Evolutionary conservation across 2,888 invertebrate genomes (phyloP), one percentile per base, ranked within the genome.

Genomic region (Campoplex capitator): DNA sequence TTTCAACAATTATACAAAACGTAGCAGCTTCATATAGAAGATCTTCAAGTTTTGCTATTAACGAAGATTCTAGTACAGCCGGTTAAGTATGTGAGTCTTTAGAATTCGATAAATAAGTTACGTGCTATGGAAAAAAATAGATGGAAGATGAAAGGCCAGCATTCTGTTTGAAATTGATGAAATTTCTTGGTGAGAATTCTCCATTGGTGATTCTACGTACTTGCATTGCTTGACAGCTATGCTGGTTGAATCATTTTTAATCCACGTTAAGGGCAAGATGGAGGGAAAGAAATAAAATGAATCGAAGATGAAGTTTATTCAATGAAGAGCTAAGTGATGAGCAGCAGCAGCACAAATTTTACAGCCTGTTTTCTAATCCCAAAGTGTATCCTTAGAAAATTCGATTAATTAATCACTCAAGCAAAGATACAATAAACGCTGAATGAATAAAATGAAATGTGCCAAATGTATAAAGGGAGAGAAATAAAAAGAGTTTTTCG

Each of bases 401-500:
- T 58, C 28, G 23, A n/a, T 74, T 16, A 48, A 77, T 70, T 28
- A 48, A 62, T 70, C 45, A 23, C 38, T 71, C 2, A 18, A n/a
- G 32, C 13, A 65, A 54, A 58, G 16, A 48, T 32, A n/a, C 8
- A 62, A 71, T 32, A 48, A 74, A 74, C 16, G 23, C 6, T 51
- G 8, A 65, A 16, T 28, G 32, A 67, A 48, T 45, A 80, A 70
- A 32, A 51, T 56, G 56, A 68, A 23, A 68, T 38, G 13, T 42
- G 54, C 9, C 4, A 16, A 18, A 7, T 18, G n/a, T 54, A 42
- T n/a, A 38, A 67, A 67, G 35, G 45, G 16, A 65, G 23, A 65
- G 51, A 45, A 73, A 51, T 65, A 51, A 38, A 58, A 42, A 83
- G 62, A 70, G 62, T 70, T 68, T 23, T 77, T 73, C 67, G 78